phyloP scores from a whole-genome alignment of 2,888 invertebrate species.

The Laspeyria flexula region DNA sequence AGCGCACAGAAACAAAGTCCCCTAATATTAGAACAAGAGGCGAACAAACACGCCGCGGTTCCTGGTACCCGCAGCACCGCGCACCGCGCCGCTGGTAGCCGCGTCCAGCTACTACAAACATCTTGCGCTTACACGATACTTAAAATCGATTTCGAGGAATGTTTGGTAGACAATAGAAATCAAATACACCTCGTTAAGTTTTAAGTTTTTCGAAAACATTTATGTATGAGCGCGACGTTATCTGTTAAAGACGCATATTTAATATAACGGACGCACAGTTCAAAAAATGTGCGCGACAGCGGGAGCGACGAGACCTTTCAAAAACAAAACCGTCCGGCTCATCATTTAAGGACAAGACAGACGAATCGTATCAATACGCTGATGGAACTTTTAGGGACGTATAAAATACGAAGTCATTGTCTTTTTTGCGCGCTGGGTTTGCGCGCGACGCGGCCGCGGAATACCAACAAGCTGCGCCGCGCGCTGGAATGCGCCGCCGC shows the following conservation, averaged over 20 bases:
- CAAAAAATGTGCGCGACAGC: conserved; percentile 53
- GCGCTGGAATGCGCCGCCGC: conserved; percentile 51
- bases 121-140: background rate
- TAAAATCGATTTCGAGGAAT: conserved; percentile 6
- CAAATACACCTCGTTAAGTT: conserved; percentile 12
- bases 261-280: conserved; percentile 29
- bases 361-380: conserved; percentile 72
- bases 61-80: conserved; percentile 28
- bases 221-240: conserved; percentile 33
- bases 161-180: conserved; percentile 11
- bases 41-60: conserved; percentile 47
- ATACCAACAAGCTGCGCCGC: conserved; percentile 74
- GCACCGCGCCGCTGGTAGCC: conserved; percentile 10
- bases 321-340: conserved; percentile 56
- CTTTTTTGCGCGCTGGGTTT: conserved; percentile 77
- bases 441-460: conserved; percentile 68
- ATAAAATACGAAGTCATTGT: conserved; percentile 82
- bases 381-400: conserved; percentile 79
- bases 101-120: conserved; percentile 9
- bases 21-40: conserved; percentile 52
- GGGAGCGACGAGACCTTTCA: conserved; percentile 58
- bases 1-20: conserved; percentile 44
- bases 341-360: conserved; percentile 64
- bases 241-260: conserved; percentile 38
- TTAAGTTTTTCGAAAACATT: conserved; percentile 9